These are phyloP conservation scores for Butastur rufipennis DNA, from an alignment of 2,113 vertebrate genomes.

Conservation along the genomic window DNA sequence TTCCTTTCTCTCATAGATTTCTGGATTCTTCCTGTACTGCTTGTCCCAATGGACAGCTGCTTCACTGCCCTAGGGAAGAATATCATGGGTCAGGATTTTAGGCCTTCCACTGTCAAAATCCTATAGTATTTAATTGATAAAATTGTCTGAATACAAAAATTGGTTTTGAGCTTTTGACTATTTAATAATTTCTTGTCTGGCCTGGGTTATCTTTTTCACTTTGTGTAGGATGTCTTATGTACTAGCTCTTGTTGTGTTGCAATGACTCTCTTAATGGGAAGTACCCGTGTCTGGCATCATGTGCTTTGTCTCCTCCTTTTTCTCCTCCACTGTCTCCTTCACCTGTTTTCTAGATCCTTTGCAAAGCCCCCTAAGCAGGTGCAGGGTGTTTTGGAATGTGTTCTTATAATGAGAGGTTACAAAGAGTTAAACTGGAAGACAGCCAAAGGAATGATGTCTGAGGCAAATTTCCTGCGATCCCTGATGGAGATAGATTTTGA, in stretches of 20 bases:
- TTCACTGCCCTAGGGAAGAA: neutral
- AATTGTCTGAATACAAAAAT: neutral
- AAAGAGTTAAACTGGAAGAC: constrained; percentile 92
- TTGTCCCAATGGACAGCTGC: neutral
- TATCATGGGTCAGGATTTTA: neutral
- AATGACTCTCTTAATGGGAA: neutral
- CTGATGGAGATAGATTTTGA: constrained; percentile 93
- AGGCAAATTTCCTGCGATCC: constrained; percentile 87
- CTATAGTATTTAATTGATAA: neutral
- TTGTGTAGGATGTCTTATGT: neutral
- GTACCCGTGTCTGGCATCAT: neutral
- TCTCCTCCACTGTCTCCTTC: neutral
- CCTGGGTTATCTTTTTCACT: neutral
- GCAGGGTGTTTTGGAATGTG: constrained; percentile 91
- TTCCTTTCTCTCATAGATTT: neutral
- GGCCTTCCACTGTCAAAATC: neutral
- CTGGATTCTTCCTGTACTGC: neutral
- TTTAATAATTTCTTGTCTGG: neutral
- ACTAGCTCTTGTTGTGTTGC: neutral
- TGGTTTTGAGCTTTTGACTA: neutral
- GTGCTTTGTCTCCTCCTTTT: neutral
- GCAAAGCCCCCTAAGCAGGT: constrained; percentile 94
- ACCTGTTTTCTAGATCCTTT: constrained; percentile 81
- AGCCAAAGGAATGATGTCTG: constrained; percentile 96
- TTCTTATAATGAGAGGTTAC: constrained; percentile 90